Evolutionary conservation across 2,113 vertebrate species (phyloP), one percentile per base, ranked within the genome.

Genomic region (Gallinago media): DNA sequence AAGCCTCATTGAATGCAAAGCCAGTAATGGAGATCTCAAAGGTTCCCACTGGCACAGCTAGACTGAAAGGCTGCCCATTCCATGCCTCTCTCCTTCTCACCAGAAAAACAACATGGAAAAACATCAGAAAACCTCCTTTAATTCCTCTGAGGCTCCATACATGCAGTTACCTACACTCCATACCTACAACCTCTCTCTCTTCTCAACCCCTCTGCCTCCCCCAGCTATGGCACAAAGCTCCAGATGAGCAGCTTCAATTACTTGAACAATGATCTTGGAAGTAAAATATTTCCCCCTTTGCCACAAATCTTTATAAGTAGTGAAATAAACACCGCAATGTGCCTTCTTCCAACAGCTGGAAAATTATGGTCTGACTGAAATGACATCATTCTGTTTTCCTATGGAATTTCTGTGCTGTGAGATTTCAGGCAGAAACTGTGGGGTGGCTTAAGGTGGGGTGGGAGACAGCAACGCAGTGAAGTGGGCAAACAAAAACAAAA

Each of bases 301-400:
- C 83, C 95, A 97, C 94, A 94, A 95, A 96, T 96, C 96, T 97
- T 96, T 82, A 27, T 94, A 97, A 94, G 95, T 42, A 96, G 83
- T 5, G 49, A 95, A 97, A 97, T 94, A 96, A 97, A 94, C 92
- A 96, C 92, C 91, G 92, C 70, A 92, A 82, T 26, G 72, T 85
- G 92, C 91, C 88, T 95, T 96, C 92, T 93, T 91, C 95, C 88
- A 97, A 92, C 94, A 96, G 96, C 95, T 96, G 96, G 96, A 84
- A 97, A 97, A 94, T 97, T 94, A 96, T 94, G 91, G 94, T 86
- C 94, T 85, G 67, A 73, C 74, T 96, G 80, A 94, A 96, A 97
- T 93, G 81, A 97, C 94, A 93, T 97, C 63, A 92, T 21, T 81
- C 44, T 91, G 90, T 92, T 97, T 85, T 96, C 95, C 68, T 95